Percentiles rank a stretch among this genome's conserved stretches.
Evolutionary conservation across 2,888 invertebrate species (phyloP).

Genomic region (Octodonta nipae): DNA sequence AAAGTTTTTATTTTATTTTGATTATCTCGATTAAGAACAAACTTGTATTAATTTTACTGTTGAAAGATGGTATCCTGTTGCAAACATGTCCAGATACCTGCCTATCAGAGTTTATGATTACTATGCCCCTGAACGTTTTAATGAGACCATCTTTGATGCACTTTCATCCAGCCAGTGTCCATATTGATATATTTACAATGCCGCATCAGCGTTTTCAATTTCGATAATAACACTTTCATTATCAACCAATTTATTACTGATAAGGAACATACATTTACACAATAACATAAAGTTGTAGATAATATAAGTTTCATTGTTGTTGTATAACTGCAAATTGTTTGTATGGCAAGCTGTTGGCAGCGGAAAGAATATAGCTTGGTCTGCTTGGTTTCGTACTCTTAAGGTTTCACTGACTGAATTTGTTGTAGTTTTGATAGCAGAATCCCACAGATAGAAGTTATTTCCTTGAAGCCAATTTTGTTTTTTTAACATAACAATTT

Average conservation of each 20-base stretch:
- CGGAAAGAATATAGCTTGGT: no score
- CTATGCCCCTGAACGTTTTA: slow-evolving; percentile 88
- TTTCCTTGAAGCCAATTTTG: no score
- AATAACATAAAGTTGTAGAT: slow-evolving; percentile 5
- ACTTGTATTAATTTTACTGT: slow-evolving; percentile 87
- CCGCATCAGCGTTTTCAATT: slow-evolving; percentile 35
- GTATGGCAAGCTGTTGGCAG: no score
- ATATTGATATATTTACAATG: slow-evolving; percentile 77
- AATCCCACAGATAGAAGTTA: no score
- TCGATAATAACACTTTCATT: slow-evolving; percentile 23
- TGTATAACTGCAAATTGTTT: no score
- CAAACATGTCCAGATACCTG: slow-evolving; percentile 88
- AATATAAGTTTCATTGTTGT: no score
- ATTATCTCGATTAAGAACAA: slow-evolving; percentile 72
- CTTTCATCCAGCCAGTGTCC: slow-evolving; percentile 82
- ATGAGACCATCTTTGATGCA: slow-evolving; percentile 82
- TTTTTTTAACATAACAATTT: no score
- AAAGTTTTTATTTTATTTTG: slow-evolving; percentile 85
- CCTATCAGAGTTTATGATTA: slow-evolving; percentile 87
- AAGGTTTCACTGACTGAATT: no score
- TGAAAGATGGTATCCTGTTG: slow-evolving; percentile 90
- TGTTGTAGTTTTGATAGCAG: no score
- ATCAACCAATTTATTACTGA: slow-evolving; percentile 20
- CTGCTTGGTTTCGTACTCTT: no score
- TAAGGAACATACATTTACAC: slow-evolving; percentile 21